A percentile compares a stretch with the other conserved stretches of the same genome.
Conservation (phyloP, 2,113 vertebrate genomes). For the Cacatua alba region DNA sequence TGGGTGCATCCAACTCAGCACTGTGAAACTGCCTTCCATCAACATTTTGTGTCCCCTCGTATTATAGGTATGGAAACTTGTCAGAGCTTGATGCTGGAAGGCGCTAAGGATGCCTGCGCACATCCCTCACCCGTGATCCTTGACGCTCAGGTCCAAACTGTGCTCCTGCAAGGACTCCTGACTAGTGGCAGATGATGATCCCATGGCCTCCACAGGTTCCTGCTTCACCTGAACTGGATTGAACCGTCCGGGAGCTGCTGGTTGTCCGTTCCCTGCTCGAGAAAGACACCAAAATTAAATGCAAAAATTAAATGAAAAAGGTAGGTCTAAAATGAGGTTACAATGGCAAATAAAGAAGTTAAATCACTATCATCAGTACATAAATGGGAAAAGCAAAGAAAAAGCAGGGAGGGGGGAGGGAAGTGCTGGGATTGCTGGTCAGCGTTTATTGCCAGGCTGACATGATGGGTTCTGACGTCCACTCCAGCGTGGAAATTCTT, state of each 20-base stretch:
- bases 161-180: constrained; percentile 90
- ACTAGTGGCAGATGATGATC: constrained; percentile 52
- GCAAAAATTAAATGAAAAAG: not conserved
- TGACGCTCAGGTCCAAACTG: constrained; percentile 93
- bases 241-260: constrained; percentile 79
- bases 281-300: not conserved
- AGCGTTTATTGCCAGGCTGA: constrained; percentile 86
- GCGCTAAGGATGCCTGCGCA: not conserved
- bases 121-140: constrained; percentile 86
- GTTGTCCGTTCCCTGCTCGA: constrained; percentile 86
- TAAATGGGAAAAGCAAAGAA: constrained; percentile 47
- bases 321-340: not conserved
- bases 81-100: not conserved
- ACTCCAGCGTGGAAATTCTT: constrained; percentile 88
- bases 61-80: not conserved
- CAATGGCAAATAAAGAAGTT: not conserved
- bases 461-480: constrained; percentile 89
- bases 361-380: not conserved
- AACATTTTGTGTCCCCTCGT: not conserved
- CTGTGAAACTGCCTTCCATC: not conserved
- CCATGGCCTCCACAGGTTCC: constrained; percentile 79
- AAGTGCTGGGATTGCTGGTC: constrained; percentile 85
- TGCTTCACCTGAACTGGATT: constrained; percentile 88
- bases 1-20: not conserved
- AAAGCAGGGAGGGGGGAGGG: constrained; percentile 45